Evolutionary conservation across 2,888 invertebrate genomes (phyloP).

Genomic region (Lissonota sp.): DNA sequence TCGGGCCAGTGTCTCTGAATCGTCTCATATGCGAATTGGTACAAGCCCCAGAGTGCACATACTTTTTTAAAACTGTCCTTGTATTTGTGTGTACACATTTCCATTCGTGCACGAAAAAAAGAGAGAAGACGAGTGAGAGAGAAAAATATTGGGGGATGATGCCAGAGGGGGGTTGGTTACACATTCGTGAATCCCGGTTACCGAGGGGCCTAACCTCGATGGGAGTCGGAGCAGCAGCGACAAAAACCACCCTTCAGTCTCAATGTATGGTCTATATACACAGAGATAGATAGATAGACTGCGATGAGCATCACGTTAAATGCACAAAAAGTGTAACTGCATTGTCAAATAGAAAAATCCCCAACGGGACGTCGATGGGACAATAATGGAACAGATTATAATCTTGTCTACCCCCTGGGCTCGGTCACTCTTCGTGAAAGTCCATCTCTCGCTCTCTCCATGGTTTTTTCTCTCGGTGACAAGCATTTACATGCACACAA

Average conservation of each 20-base stretch:
- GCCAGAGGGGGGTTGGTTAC: slow-evolving; percentile 69
- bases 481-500: slow-evolving; percentile 58
- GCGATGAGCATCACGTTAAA: slow-evolving; percentile 79
- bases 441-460: slow-evolving; percentile 43
- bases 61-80: slow-evolving; percentile 15
- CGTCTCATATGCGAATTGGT: slow-evolving; percentile 37
- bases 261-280: neutral
- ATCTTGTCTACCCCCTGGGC: slow-evolving; percentile 83
- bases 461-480: slow-evolving; percentile 57
- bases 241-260: slow-evolving; percentile 40
- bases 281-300: neutral
- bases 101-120: slow-evolving; percentile 5
- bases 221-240: slow-evolving; percentile 63
- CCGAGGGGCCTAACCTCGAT: slow-evolving; percentile 52
- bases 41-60: slow-evolving; percentile 25
- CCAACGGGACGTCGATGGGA: slow-evolving; percentile 83
- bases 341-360: slow-evolving; percentile 82
- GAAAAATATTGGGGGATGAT: slow-evolving; percentile 28
- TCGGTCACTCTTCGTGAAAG: slow-evolving; percentile 51
- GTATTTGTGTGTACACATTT: slow-evolving; percentile 15
- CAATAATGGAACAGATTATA: slow-evolving; percentile 84
- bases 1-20: neutral
- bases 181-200: slow-evolving; percentile 56
- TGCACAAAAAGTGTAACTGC: slow-evolving; percentile 83
- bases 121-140: neutral